Base-by-base conservation (phyloP, 2,113 vertebrate species). In the Willisornis vidua region DNA sequence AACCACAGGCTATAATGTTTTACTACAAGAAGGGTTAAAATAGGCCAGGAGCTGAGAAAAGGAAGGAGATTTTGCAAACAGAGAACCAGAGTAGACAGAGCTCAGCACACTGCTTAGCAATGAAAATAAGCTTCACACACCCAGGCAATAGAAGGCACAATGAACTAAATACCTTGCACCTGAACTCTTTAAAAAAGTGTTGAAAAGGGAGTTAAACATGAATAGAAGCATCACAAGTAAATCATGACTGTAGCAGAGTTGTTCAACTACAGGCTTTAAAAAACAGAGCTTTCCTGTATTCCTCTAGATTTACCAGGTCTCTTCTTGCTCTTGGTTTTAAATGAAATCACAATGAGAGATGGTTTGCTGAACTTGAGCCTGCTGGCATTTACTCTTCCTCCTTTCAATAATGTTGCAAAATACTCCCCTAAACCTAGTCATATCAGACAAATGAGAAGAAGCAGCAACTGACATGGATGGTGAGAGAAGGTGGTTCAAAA, bases 1-100 rank as follows among this genome's bases (percentile, higher is more conserved):
- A 80, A 91, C 93, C 89, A 90, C 70, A 73, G 85, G 76, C 92
- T 82, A 87, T 89, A 81, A 87, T 86, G 83, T 90, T 94, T 92
- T 93, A 95, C 75, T 71, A 82, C 78, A 77, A 72, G 89, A 95
- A 92, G 79, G 96, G 76, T 94, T 96, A 91, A 81, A 68, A 87
- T 37, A 58, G 87, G 76, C 88, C 68, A 79, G 58, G 31, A 72
- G 55, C 31, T 55, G 91, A 79, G 72, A 61, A 58, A 73, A 91
- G 39, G 20, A 63, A 68, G 41, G 63, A 31, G 18, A 63, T 84
- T 59, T 74, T 71, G 79, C 70, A 83, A 88, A 51, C 37, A 65
- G 35, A 88, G 45, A 74, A 19, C 11, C 46, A 41, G 25, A 63
- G 16, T 4, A 79, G 62, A 33, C 24, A 58, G 39, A 52, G 29